Evolutionary conservation across 2,888 invertebrate species (phyloP), one percentile per base, ranked within the genome.

Genomic region (Chrysina gloriosa): DNA sequence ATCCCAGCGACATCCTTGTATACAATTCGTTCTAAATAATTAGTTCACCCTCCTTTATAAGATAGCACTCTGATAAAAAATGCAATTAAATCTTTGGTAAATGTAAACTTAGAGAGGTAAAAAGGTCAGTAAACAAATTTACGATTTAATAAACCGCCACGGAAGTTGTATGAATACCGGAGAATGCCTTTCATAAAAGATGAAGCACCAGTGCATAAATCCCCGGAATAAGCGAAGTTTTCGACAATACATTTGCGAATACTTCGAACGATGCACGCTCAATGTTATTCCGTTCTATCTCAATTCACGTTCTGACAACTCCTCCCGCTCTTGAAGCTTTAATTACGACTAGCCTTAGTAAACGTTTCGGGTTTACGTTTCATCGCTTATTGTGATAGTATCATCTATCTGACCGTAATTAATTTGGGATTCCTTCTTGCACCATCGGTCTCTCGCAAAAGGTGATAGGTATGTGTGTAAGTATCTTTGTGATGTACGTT

Each of bases 331-430:
- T 21, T 23, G 25, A 36, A 36, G 56, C 39, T 39, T 56, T 56
- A 56, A 56, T 56, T 56, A 56, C 36, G 36, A 9, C 52, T 29
- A 52, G 16, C 52, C 34, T 25, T 52, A 19, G 19, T 31, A 31
- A 52, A 31, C 31, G 52, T 5, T 39, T 23, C 25, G 39, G 21
- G 56, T 56, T 48, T 23, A 48, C 27, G 27, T 48, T 56, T 56
- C 56, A 56, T 14, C 39, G 39, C 23, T 56, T 56, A 56, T 39
- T 56, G 39, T 39, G 25, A 56, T 56, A 56, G 36, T 39, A 56
- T 56, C 54, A 56, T 39, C 39, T 36, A 23, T 56, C 56, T 14
- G 23, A 39, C 56, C 56, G 21, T 56, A 56, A 56, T 56, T 56
- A 56, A 36, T 56, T 56, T 52, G 23, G 39, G 36, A 56, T 56